These are phyloP conservation scores for Psophia crepitans DNA, from an alignment of 2,113 vertebrate genomes.

Conservation along the genomic window DNA sequence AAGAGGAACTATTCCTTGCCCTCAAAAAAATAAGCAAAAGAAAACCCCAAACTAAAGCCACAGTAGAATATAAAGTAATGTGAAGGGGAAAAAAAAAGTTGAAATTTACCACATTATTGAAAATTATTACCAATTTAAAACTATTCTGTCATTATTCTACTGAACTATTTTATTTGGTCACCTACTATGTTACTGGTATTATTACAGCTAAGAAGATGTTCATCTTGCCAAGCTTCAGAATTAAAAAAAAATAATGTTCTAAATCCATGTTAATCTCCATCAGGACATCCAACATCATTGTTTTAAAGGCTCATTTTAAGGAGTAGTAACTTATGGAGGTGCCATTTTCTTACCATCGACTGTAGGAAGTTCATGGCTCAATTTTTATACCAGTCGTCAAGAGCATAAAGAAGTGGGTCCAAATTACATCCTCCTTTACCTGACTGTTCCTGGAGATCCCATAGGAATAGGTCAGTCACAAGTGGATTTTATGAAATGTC, in stretches of 20 bases:
- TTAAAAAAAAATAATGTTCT: neutral
- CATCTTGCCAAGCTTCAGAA: neutral
- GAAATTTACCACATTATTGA: neutral
- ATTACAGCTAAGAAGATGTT: neutral
- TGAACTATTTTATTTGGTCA: neutral
- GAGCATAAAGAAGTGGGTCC: neutral
- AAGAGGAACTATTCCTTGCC: neutral
- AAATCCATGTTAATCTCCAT: neutral
- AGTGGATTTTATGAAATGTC: neutral
- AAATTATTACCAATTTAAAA: neutral
- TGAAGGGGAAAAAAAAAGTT: no score
- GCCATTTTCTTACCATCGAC: neutral
- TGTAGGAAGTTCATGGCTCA: neutral
- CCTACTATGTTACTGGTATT: neutral
- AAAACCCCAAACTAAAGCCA: neutral
- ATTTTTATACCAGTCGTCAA: neutral
- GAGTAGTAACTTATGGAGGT: neutral
- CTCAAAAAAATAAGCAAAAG: neutral
- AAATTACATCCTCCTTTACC: neutral
- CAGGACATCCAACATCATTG: neutral
- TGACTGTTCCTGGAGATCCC: neutral
- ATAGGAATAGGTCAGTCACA: neutral
- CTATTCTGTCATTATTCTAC: neutral
- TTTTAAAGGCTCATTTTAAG: neutral
- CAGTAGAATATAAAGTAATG: neutral